Conservation (phyloP, 2,797 vertebrate genomes). For the Tapirus indicus region DNA sequence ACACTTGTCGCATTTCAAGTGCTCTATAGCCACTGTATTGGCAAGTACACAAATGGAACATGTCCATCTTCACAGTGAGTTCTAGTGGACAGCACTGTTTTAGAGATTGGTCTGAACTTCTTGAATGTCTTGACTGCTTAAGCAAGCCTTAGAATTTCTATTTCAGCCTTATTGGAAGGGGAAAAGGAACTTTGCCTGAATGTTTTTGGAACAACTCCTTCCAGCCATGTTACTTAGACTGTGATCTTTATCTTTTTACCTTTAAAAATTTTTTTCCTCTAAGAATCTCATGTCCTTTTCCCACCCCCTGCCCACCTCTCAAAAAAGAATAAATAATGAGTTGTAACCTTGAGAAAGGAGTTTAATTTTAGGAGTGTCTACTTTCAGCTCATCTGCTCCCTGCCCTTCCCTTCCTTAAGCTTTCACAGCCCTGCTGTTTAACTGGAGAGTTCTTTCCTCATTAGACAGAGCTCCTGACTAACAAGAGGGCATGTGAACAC, state of each 20-base stretch:
- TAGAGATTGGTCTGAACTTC: neutral
- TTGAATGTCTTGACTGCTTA: neutral
- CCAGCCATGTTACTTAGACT: neutral
- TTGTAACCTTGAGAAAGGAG: neutral
- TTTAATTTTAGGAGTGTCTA: slow-evolving; percentile 27
- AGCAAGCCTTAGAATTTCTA: neutral
- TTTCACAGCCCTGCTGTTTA: neutral
- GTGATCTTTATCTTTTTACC: slow-evolving; percentile 17
- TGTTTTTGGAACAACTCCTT: neutral
- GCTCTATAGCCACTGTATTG: neutral
- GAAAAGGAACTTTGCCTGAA: neutral
- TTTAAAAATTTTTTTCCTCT: neutral
- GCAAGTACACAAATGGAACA: neutral
- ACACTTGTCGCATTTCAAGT: neutral
- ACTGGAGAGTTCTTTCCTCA: neutral
- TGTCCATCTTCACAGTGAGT: neutral
- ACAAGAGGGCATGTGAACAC: neutral
- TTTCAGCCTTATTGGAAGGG: neutral
- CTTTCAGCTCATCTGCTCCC: neutral
- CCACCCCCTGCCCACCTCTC: neutral
- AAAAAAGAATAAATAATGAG: neutral
- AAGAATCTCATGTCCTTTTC: slow-evolving; percentile 1
- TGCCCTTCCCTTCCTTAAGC: neutral
- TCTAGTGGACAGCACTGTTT: neutral
- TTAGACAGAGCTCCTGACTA: neutral